A percentile compares a stretch with the other conserved stretches of the same genome.
Conservation (phyloP, 2,797 vertebrate genomes). For the Spinus olivaceus region DNA sequence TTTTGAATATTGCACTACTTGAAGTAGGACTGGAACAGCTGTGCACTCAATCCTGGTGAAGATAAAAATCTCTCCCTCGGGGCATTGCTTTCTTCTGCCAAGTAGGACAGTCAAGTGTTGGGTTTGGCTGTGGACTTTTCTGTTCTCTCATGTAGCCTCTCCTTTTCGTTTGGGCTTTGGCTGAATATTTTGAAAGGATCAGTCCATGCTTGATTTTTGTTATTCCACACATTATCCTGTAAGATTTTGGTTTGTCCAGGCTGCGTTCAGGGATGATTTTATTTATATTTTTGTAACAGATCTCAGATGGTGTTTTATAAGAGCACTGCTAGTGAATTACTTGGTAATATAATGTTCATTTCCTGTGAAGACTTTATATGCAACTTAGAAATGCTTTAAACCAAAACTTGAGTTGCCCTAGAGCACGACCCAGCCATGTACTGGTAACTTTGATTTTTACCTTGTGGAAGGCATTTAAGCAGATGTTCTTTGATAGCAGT, state of each 20-base stretch:
- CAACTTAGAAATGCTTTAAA: background rate
- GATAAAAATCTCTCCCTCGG: background rate
- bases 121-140: background rate
- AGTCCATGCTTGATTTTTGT: background rate
- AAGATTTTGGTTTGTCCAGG: background rate
- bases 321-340: background rate
- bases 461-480: constrained; percentile 6
- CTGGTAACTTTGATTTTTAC: background rate
- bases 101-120: constrained; percentile 8
- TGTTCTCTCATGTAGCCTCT: background rate
- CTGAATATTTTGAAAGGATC: background rate
- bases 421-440: background rate
- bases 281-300: background rate
- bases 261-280: background rate
- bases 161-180: background rate
- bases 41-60: background rate
- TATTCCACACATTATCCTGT: background rate
- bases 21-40: background rate
- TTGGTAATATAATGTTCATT: background rate
- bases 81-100: background rate
- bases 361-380: background rate
- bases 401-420: background rate
- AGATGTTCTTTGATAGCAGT: background rate
- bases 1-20: background rate
- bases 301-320: background rate